Base-by-base conservation (phyloP, 2,113 vertebrate genomes). In the Atrichornis clamosus region DNA sequence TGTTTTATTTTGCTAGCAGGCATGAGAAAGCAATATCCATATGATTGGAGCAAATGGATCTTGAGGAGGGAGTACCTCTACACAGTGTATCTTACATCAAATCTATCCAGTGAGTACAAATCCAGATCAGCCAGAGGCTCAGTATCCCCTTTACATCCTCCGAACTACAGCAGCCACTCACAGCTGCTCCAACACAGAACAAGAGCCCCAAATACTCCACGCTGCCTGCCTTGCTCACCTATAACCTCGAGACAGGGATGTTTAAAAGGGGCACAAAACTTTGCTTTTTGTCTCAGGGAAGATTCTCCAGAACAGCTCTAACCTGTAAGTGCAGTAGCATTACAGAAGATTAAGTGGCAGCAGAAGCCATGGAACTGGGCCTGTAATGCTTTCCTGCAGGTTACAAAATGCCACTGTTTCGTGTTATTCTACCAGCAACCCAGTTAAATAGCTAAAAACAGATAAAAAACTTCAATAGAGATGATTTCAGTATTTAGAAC, bases 241-340 rank as follows among this genome's bases (percentile, higher is more conserved):
- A 2, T 2, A 59, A 37, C 30, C 50, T 41, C 1, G 0, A 59
- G 39, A 62, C n/a, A 39, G 42, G 18, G 39, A 32, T 56, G 24
- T 37, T 77, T 70, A 49, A 46, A 82, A 58, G 20, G 81, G 24
- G 47, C 56, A 84, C 60, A 84, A 44, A 91, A 64, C 2, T 1
- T 39, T 11, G 44, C 33, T 84, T 76, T 53, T 79, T 11, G n/a
- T 6, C 11, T 3, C 6, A 27, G 7, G 15, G 13, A 63, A 64
- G 37, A 56, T 33, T 68, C 15, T 75, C 47, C 35, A n/a, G 42
- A 27, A 24, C n/a, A 47, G 46, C n/a, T 35, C 52, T 46, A 52
- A 77, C 13, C 79, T 33, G 0, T 6, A 74, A 35, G 30, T 10
- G 47, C 26, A 69, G 27, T 0, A 76, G 53, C 1, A 0, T 37